Base-by-base conservation (phyloP, 2,888 invertebrate species). In the Venustoraphidia nigricollis region DNA sequence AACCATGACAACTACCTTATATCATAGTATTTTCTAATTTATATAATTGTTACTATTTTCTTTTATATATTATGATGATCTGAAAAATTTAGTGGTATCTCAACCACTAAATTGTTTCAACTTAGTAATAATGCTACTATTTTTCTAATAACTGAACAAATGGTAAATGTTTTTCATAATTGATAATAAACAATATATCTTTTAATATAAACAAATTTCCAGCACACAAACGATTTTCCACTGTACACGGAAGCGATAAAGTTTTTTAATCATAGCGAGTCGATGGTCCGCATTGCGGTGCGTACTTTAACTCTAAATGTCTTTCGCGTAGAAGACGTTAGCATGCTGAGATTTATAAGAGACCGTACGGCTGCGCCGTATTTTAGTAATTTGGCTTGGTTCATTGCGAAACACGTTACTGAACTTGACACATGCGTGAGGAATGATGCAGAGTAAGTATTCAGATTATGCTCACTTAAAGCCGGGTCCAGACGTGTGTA, bases 241-340 rank as follows among this genome's bases (percentile, higher is more conserved):
- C 72, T 99, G 13, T 97, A 98, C 64, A 97, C 97, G 3, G 98
- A 98, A 71, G 96, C 96, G 36, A 94, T 99, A 52, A 97, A 97
- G 67, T 96, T 98, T 71, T 98, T 97, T 71, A 96, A 98, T 66
- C 97, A 98, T 68, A 84, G 91, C 0, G 98, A 98, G 69, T 90
- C 92, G 37, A 98, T 98, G 98, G 97, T 98, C 36, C 79, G 98
- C 44, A 99, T 98, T 57, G 98, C 98, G 3, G 98, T 98, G 10
- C 75, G 98, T 51, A 98, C 97, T 10, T 77, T 99, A 53, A 95
- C 97, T 1, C 73, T 99, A 40, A 99, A 98, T 69, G 96, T 99
- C 1, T 98, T 95, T 62, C 73, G 79, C 69, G 95, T 96, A 36
- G 88, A 92, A 60, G 95, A 95, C 66, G 80, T 82, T 42, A 92